Conservation (phyloP, 2,797 vertebrate genomes). For the Gymnoscopelus braueri region DNA sequence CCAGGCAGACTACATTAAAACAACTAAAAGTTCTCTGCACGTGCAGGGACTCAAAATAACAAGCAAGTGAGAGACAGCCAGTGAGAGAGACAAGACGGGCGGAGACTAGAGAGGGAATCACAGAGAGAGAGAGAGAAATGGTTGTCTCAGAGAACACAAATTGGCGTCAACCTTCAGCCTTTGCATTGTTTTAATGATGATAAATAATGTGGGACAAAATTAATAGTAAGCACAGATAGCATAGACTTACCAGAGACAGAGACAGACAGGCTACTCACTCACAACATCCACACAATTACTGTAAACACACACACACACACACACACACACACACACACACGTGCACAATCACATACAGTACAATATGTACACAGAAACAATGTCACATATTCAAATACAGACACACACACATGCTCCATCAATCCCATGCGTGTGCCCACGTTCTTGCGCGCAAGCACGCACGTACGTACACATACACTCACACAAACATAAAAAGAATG, state of each 20-base stretch:
- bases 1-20: conserved; percentile 1
- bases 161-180: conserved; percentile 61
- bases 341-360: conserved; percentile 21
- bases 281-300: not conserved
- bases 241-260: conserved; percentile 6
- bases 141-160: conserved; percentile 32
- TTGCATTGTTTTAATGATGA: conserved; percentile 60
- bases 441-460: conserved; percentile 12
- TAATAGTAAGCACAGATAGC: conserved; percentile 37
- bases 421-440: not conserved
- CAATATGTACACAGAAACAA: too few species aligned
- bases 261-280: conserved; percentile 25
- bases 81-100: not conserved
- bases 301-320: conserved; percentile 5
- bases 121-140: conserved; percentile 12
- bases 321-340: conserved; percentile 20
- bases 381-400: too few species aligned
- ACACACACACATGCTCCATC: conserved; percentile 5
- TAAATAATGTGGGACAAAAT: conserved; percentile 56
- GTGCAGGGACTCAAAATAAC: too few species aligned
- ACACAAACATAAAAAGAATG: not conserved
- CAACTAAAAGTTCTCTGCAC: too few species aligned
- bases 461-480: not conserved
- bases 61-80: not conserved
- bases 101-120: not conserved